These are phyloP conservation scores for Parauchenoglanis ngamensis DNA, from an alignment of 2,797 vertebrate genomes.

Conservation along the genomic window DNA sequence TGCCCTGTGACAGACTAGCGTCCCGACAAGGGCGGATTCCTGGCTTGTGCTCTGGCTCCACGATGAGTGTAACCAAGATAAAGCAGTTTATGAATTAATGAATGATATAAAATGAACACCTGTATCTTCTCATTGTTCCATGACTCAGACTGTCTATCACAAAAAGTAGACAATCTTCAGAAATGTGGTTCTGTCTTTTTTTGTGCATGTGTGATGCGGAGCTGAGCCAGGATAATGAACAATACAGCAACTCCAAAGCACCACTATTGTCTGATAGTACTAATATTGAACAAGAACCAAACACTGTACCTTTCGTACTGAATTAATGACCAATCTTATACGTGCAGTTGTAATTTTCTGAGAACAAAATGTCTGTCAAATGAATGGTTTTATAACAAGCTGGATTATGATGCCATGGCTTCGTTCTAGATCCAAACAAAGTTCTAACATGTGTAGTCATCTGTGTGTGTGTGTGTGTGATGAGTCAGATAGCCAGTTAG, in stretches of 20 bases:
- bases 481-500: conserved; percentile 4
- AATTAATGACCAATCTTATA: too few relatives aligned
- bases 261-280: background rate
- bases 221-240: background rate
- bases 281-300: background rate
- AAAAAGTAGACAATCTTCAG: background rate
- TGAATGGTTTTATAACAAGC: background rate
- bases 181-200: background rate
- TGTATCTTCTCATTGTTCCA: background rate
- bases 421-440: background rate
- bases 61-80: background rate
- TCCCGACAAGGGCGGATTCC: background rate
- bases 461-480: background rate
- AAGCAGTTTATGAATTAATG: background rate
- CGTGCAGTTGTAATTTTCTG: background rate
- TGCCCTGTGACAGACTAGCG: background rate
- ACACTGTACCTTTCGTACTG: background rate
- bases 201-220: background rate
- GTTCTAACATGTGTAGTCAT: background rate
- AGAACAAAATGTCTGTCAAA: background rate
- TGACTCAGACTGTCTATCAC: background rate
- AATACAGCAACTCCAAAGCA: background rate
- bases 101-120: background rate
- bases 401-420: background rate
- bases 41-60: background rate